phyloP scores from a whole-genome alignment of 2,113 vertebrate genomes.

The Lichenostomus cassidix region DNA sequence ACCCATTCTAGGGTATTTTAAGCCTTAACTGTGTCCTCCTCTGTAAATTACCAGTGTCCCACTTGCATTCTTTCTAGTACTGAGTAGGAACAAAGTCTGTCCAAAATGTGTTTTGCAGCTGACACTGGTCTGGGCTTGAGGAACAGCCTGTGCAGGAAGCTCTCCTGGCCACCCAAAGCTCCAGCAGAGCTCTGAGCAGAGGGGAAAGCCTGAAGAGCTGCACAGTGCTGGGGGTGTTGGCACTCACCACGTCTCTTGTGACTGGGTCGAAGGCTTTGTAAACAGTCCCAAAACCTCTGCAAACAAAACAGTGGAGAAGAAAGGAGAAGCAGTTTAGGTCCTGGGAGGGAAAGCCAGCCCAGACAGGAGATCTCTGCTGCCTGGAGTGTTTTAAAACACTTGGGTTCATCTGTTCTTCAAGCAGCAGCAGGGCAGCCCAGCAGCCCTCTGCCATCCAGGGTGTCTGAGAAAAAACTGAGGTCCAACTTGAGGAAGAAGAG shows the following conservation, averaged over 20 bases:
- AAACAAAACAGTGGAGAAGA: not conserved
- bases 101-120: not conserved
- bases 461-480: not conserved
- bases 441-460: not conserved
- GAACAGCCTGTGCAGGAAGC: not conserved
- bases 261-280: not conserved
- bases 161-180: not conserved
- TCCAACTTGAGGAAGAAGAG: not conserved
- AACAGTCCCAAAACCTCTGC: not conserved
- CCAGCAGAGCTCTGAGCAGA: not conserved
- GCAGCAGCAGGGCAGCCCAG: not conserved
- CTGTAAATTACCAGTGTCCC: not conserved
- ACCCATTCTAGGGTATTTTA: not conserved
- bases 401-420: not conserved
- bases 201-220: not conserved
- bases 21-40: not conserved
- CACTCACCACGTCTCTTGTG: not conserved
- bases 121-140: not conserved
- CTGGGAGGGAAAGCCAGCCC: not conserved
- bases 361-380: not conserved
- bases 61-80: not conserved
- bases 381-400: not conserved
- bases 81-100: not conserved
- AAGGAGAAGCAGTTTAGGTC: not conserved
- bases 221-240: not conserved